Evolutionary conservation across 2,888 invertebrate species (phyloP), one percentile per base, ranked within the genome.

Genomic region (Apodemia mormo): DNA sequence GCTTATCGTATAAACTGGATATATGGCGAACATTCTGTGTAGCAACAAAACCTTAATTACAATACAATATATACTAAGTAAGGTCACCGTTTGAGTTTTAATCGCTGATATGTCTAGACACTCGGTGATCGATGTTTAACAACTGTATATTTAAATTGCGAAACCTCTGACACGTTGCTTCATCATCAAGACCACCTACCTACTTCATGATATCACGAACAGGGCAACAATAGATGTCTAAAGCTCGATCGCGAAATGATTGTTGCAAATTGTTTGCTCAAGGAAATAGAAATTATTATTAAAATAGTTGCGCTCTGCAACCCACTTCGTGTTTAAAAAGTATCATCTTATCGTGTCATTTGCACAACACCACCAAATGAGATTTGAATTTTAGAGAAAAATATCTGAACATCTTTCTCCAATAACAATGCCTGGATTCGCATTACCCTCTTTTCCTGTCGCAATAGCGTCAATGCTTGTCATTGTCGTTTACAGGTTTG

Each of bases 11-110:
- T 61, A 30, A 61, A 61, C 61, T 61, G 61, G 61, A 61, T 30
- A 14, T 61, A 30, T 49, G 49, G 10, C 30, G 61, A 61, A 7
- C 12, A 30, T 30, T 61, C 30, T 33, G 61, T 61, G 61, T 30
- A 30, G 61, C 61, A 9, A 61, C 30, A 33, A 14, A 30, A 61
- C 61, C 33, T 61, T 14, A 61, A 30, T 30, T 33, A 29, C 29
- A 22, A 22, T 56, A 58, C 29, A 58, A 49, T 49, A 49, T 45
- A 12, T 12, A 14, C 33, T 12, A 10, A 61, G 30, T 30, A 61
- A 61, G 61, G 61, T 33, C 61, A 61, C 29, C 29, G 61, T 61
- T 61, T 61, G 61, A 30, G 61, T 61, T 61, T 14, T 61, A 61
- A 6, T 10, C 30, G 61, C 56, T 29, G 56, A 56, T 54, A 8